Evolutionary conservation across 2,113 vertebrate genomes (phyloP), one percentile per base, ranked within the genome.

Genomic region (Indicator indicator): DNA sequence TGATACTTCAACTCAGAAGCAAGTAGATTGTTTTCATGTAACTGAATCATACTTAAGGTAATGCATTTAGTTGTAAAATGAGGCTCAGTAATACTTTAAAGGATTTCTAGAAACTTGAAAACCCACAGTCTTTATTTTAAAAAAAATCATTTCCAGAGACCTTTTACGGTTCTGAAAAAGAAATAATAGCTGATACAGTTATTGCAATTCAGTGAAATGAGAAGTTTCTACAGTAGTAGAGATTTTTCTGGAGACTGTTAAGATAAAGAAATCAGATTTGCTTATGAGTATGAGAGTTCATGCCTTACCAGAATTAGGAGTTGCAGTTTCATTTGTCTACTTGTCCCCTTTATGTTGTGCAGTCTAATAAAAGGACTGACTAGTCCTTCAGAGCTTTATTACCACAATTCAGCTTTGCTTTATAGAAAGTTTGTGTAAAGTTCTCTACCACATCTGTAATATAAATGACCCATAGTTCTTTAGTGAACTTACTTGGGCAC

Each of bases 31-130:
- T 86, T 95, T 94, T 93, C 30, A 32, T 83, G 62, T 88, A 88
- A 86, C 76, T 88, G 32, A 90, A 30, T 91, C 86, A 83, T 83
- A 38, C 54, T 94, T 91, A 83, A 89, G 60, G 54, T 93, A 91
- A 83, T 94, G 54, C 12, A 56, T 80, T 92, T 83, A 60, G 12
- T 67, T 95, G 30, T 89, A 81, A 94, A 88, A 88, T 68, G 30
- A 74, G 44, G 26, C 83, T 83, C 36, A 77, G 15, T 55, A 80
- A 50, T 42, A 18, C 69, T 87, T 86, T 52, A 59, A 83, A 77
- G 68, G 52, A 12, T 92, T 94, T 79, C 68, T 60, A 73, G 82
- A 94, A 89, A 55, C 32, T 73, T 73, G 33, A 52, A 68, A 89
- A 82, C 84, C 48, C 40, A 62, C 12, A 62, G 1, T 40, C 68